Conservation (phyloP, 2,797 vertebrate species). For the Podargus strigoides region DNA sequence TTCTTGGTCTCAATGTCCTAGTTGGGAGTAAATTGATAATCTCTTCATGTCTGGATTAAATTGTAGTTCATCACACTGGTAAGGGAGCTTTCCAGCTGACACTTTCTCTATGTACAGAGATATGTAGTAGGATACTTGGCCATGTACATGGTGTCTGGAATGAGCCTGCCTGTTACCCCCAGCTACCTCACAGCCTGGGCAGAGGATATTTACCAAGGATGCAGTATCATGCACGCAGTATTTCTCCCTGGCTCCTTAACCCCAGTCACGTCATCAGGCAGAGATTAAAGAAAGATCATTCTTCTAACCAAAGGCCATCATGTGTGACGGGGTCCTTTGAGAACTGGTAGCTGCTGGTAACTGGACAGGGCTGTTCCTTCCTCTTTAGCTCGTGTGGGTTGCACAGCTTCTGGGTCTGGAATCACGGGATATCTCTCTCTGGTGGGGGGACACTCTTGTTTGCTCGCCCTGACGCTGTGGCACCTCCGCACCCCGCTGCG, state of each 20-base stretch:
- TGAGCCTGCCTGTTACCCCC: background rate
- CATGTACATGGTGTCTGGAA: background rate
- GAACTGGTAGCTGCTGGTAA: background rate
- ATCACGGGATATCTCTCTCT: fast-evolving
- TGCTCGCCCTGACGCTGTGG: fast-evolving
- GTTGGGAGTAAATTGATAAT: background rate
- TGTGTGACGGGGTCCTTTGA: fast-evolving
- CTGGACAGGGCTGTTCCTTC: background rate
- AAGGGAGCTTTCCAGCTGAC: background rate
- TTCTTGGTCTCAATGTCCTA: background rate
- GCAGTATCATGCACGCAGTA: fast-evolving
- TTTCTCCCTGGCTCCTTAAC: background rate
- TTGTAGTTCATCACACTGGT: background rate
- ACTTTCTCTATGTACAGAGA: background rate
- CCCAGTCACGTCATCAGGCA: fast-evolving
- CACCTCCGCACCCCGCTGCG: fast-evolving
- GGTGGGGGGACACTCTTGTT: fast-evolving
- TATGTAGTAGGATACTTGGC: too few species aligned
- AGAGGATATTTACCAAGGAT: background rate
- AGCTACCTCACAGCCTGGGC: background rate
- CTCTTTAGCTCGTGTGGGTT: fast-evolving
- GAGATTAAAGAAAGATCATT: background rate
- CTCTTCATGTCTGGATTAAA: background rate
- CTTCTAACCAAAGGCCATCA: background rate
- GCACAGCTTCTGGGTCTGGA: fast-evolving